phyloP scores from a whole-genome alignment of 1,140 invertebrate genomes.

The Lordiphosa collinella region DNA sequence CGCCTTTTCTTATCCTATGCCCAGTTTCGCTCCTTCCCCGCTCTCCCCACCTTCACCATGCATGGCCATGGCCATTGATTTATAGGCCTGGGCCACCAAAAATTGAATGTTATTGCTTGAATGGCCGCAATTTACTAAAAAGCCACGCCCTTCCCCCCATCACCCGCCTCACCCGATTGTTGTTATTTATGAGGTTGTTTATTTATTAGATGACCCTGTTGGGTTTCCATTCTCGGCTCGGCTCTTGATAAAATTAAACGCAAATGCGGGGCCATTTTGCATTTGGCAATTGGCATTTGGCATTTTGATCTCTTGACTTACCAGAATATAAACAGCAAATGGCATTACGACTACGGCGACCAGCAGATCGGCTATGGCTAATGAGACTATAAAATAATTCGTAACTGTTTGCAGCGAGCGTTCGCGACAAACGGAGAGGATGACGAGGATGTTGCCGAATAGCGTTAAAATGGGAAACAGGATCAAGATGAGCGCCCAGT shows the following conservation, averaged over 20 bases:
- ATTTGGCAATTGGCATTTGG: conserved; percentile 24
- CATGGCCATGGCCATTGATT: conserved; percentile 61
- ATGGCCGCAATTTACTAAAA: conserved; percentile 74
- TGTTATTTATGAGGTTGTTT: conserved; percentile 71
- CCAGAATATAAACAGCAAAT: conserved; percentile 97
- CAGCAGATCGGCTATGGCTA: conserved; percentile 97
- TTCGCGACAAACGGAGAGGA: conserved; percentile 94
- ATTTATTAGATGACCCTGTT: conserved; percentile 65
- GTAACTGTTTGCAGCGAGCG: conserved; percentile 95
- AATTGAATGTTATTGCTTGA: conserved; percentile 75
- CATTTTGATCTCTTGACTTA: conserved; percentile 82
- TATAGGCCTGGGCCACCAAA: conserved; percentile 65
- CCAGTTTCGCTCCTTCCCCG: not conserved
- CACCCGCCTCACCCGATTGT: conserved; percentile 1
- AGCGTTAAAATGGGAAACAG: conserved; percentile 96
- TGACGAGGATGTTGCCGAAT: conserved; percentile 98
- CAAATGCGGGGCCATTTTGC: conserved; percentile 65
- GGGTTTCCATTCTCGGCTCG: conserved; percentile 1
- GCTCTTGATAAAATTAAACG: conserved; percentile 75
- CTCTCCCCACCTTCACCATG: conserved; percentile 5
- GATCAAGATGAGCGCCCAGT: conserved; percentile 92
- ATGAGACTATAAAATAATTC: conserved; percentile 98
- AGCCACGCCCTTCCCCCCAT: conserved; percentile 26
- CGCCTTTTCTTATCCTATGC: not conserved
- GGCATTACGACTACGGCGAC: conserved; percentile 99